Conservation (phyloP, 2,113 vertebrate genomes). For the Micronycteris hirsuta region DNA sequence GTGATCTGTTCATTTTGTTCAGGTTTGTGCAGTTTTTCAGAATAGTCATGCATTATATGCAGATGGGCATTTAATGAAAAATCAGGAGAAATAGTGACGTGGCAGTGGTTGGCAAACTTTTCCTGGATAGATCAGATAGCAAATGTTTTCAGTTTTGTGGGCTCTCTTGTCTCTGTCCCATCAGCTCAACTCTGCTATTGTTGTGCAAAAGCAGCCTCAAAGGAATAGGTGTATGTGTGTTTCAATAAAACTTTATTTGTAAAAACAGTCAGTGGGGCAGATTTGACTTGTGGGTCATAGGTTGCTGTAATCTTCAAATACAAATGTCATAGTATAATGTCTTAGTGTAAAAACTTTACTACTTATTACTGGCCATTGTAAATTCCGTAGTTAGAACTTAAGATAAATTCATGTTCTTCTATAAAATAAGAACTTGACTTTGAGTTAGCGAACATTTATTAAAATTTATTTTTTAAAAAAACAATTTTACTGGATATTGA, state of each 20-base stretch:
- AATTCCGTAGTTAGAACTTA: background rate
- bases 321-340: background rate
- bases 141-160: background rate
- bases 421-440: background rate
- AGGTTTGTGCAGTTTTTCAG: background rate
- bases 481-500: background rate
- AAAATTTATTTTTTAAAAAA: background rate
- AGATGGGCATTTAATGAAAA: background rate
- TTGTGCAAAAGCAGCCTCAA: background rate
- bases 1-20: background rate
- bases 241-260: background rate
- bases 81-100: background rate
- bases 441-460: background rate
- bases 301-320: background rate
- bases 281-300: background rate
- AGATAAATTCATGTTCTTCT: background rate
- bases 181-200: background rate
- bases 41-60: background rate
- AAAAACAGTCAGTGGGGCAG: background rate
- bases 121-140: background rate
- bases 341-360: background rate
- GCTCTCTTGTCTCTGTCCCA: background rate
- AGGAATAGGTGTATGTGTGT: background rate
- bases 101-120: background rate
- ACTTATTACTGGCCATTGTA: background rate